phyloP scores from a whole-genome alignment of 2,888 invertebrate genomes.

The Xylota sylvarum region DNA sequence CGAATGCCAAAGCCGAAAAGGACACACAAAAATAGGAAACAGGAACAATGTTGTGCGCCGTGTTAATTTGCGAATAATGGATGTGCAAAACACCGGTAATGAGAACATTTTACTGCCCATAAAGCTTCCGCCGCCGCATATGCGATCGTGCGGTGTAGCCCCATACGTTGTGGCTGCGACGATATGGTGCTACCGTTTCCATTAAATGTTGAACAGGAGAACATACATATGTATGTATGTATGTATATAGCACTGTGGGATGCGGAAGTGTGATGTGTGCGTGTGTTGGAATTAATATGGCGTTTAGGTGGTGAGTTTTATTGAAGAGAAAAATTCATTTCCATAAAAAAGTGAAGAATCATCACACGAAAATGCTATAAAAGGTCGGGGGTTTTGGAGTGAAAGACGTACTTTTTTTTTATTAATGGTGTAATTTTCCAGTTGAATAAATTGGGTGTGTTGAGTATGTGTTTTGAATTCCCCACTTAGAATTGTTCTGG shows the following conservation, averaged over 20 bases:
- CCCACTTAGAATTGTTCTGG: no score
- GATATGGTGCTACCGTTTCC: conserved; percentile 10
- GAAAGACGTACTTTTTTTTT: background rate
- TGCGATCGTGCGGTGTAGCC: conserved; percentile 32
- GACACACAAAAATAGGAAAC: conserved; percentile 9
- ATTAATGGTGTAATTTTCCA: background rate
- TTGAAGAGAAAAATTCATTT: conserved; percentile 40
- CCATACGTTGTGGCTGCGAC: conserved; percentile 35
- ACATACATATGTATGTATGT: no score
- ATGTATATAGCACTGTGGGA: background rate
- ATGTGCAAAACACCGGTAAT: conserved; percentile 68
- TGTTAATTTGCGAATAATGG: conserved; percentile 66
- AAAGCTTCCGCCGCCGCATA: conserved; percentile 53
- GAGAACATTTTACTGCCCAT: conserved; percentile 67
- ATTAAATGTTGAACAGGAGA: background rate
- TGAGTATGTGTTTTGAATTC: background rate
- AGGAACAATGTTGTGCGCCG: conserved; percentile 27
- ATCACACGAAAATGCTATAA: conserved; percentile 28
- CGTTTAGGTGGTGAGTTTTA: conserved; percentile 44
- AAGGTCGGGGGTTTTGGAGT: background rate
- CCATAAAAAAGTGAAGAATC: background rate
- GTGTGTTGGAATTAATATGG: conserved; percentile 49
- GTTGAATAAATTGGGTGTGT: background rate
- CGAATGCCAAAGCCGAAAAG: background rate
- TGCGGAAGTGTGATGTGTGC: conserved; percentile 23